Evolutionary conservation across 2,888 invertebrate genomes (phyloP), one percentile per base, ranked within the genome.

Genomic region (Ormyrus rosae): DNA sequence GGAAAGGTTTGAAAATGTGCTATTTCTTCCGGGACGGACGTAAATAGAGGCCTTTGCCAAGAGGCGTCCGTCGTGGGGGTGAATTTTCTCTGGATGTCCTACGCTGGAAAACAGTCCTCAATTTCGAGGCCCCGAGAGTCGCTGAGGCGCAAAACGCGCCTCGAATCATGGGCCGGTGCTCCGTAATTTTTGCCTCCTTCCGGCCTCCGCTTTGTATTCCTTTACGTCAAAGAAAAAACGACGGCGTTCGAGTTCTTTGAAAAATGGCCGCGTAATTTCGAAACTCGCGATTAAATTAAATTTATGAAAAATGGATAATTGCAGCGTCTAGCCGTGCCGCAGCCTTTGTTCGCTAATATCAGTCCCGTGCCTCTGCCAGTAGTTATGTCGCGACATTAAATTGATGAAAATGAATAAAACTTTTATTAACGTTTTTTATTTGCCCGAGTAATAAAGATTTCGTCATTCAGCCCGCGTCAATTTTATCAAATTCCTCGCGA

Each of bases 1-100:
- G 84, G 81, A 80, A 3, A 34, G 85, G 84, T 87, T 88, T 82
- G 86, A 88, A 88, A 89, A 88, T 87, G 88, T 87, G 87, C 88
- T 89, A 88, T 88, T 89, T 90, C 87, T 87, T 85, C 84, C 84
- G 74, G 81, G 77, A 80, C 51, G 78, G 78, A 84, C 85, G 87
- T 87, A 89, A 90, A 89, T 88, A 88, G 87, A 86, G 85, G 85
- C 82, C 82, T 82, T 65, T 60, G 11, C 45, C 67, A 11, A 55
- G 51, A n/a, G 8, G 8, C 51, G 19, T 51, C 48, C 45, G 19
- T 19, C 10, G 8, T 45, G 45, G 11, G 5, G 67, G n/a, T 34
- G 34, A n/a, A 6, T 3, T 8, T 48, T 65, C 2, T 50, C 8
- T 8, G 1, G 8, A 50, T 13, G 19, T 64, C 11, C 3, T 1